Evolutionary conservation across 2,797 vertebrate species (phyloP).

Genomic region (Glossophaga mutica): DNA sequence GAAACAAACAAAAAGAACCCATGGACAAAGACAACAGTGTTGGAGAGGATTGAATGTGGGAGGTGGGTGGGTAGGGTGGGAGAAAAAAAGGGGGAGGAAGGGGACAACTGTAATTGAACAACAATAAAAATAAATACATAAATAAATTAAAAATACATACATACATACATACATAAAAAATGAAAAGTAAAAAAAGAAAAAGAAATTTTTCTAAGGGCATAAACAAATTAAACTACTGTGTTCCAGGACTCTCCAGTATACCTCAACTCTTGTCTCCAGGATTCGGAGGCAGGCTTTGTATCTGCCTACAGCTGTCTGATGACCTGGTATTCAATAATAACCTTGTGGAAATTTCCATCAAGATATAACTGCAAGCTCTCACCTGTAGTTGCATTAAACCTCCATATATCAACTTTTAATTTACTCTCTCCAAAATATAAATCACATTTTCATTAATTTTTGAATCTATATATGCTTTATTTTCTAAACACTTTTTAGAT

Average conservation of each 20-base stretch:
- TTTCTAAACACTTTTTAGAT: slow-evolving; percentile 30
- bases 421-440: slow-evolving; percentile 31
- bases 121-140: too few relatives aligned
- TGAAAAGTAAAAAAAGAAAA: too few relatives aligned
- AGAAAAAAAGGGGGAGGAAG: too few relatives aligned
- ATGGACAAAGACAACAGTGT: too few relatives aligned
- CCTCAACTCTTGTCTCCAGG: neutral
- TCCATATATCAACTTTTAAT: slow-evolving; percentile 51
- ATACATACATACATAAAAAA: too few relatives aligned
- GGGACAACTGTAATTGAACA: too few relatives aligned
- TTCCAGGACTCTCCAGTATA: neutral
- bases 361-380: neutral
- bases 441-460: slow-evolving; percentile 53
- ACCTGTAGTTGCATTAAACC: neutral
- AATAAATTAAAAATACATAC: too few relatives aligned
- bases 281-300: neutral
- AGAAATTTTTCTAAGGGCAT: neutral
- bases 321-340: neutral
- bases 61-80: too few relatives aligned
- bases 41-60: too few relatives aligned
- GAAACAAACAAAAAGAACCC: too few relatives aligned
- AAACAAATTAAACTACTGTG: neutral
- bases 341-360: neutral
- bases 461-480: neutral
- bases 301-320: neutral